Evolutionary conservation across 53 echinoderm and acorn worm species (phyloP), one percentile per base, ranked within the genome.

Genomic region (Antedon mediterranea): DNA sequence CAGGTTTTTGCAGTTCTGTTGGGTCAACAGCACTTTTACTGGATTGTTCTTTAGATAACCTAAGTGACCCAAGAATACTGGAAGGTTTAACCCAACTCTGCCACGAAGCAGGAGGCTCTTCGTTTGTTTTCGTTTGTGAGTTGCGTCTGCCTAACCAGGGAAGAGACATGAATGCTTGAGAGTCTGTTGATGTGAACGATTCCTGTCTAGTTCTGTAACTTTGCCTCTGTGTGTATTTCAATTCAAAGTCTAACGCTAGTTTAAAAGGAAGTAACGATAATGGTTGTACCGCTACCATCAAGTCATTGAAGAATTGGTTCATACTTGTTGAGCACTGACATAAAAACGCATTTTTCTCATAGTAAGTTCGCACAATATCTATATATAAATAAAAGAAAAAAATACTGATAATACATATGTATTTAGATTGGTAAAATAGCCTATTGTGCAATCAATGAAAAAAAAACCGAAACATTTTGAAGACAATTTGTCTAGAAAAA

Each of bases 171-270:
- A 57, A 18, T 57, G 57, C 2, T 26, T 57, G 57, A 18, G 57
- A 26, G 14, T 57, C 57, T 15, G 11, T 23, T 23, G n/a, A n/a
- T n/a, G 23, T 57, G 11, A 57, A 57, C 2, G 57, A 57, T 23
- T 57, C 57, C 23, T 8, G 15, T 18, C 57, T 6, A 18, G 9
- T 57, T 8, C 11, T 8, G 26, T 57, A 57, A 11, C 73, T 28
- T 72, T 83, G 76, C 6, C 71, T 78, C 32, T 80, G 79, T 73
- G 86, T 82, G 83, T 79, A 77, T 30, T 76, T 72, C 72, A 89
- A 88, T 76, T 97, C 97, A 79, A 89, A 89, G 15, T 82, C 78
- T 80, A 92, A 92, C 80, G 92, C 97, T n/a, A 97, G 80, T 34
- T 84, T 88, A 81, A 97, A 97, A 80, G 89, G 90, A 73, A 92